These are phyloP conservation scores for Ctenosaura bakeri DNA, from an alignment of 2,797 vertebrate species.

Conservation along the genomic window DNA sequence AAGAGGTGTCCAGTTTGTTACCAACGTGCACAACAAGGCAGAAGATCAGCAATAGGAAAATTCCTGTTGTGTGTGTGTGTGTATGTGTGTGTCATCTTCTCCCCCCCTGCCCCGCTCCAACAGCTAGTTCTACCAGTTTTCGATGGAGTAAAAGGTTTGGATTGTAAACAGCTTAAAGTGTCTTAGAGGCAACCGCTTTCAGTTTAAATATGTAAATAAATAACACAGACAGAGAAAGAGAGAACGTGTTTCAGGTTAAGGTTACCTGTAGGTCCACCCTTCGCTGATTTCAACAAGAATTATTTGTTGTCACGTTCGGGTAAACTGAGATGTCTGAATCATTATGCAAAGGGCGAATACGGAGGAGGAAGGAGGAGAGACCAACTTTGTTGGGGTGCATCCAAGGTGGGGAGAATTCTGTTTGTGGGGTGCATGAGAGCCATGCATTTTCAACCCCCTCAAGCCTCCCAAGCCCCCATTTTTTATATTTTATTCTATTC, in stretches of 20 bases:
- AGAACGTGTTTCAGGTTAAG: conserved; percentile 21
- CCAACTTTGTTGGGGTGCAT: too few relatives aligned
- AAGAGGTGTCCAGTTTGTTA: conserved; percentile 58
- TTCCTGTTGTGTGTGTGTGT: conserved; percentile 53
- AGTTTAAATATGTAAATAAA: conserved; percentile 64
- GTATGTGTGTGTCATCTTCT: neutral
- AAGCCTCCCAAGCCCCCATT: too few relatives aligned
- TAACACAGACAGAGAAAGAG: neutral
- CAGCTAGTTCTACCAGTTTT: conserved; percentile 80
- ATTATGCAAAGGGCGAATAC: too few relatives aligned
- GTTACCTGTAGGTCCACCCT: neutral
- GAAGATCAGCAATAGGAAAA: conserved; percentile 69
- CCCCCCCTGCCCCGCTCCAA: neutral
- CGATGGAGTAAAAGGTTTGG: conserved; percentile 61
- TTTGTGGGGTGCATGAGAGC: too few relatives aligned
- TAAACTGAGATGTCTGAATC: neutral
- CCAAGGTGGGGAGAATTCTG: too few relatives aligned
- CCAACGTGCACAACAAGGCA: conserved; percentile 63
- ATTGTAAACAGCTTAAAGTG: conserved; percentile 73
- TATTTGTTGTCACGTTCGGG: conserved; percentile 11
- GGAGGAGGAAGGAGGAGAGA: too few relatives aligned
- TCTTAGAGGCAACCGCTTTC: conserved; percentile 61
- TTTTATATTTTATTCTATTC: too few relatives aligned
- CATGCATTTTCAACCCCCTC: too few relatives aligned
- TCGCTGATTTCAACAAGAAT: neutral